Base-by-base conservation (phyloP, 2,888 invertebrate genomes). In the Sinopyrophorus schimmeli region DNA sequence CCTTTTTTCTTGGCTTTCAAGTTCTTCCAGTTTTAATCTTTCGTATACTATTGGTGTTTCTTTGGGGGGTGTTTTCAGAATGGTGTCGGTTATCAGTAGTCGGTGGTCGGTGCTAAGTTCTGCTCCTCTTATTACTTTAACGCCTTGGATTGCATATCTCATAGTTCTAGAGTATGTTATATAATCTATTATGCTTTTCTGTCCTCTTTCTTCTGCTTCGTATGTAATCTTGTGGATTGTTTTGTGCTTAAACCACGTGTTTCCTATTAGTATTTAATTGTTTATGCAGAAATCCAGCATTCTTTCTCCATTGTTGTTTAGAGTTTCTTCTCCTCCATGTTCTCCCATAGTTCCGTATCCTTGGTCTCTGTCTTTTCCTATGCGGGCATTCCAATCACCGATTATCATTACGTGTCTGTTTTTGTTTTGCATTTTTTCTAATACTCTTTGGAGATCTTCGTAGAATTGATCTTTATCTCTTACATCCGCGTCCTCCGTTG, bases 341-440 rank as follows among this genome's bases (percentile, higher is more conserved):
- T n/a, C n/a, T n/a, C n/a, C n/a, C n/a, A n/a, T n/a, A n/a, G n/a
- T n/a, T n/a, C n/a, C n/a, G n/a, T n/a, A n/a, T n/a, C n/a, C n/a
- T n/a, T n/a, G n/a, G n/a, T n/a, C n/a, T n/a, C n/a, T n/a, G n/a
- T n/a, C n/a, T n/a, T n/a, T n/a, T n/a, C n/a, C n/a, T n/a, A n/a
- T n/a, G n/a, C n/a, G n/a, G n/a, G n/a, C n/a, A n/a, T n/a, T 28
- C 28, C 28, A 28, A 14, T 28, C 28, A 28, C 28, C 14, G 14
- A 28, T 26, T 26, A 26, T 26, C 10, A 26, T 26, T 9, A 30
- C 7, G 15, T 32, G 32, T 9, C 32, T 32, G 32, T 32, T 32
- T 17, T 32, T 32, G 11, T 32, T 32, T 32, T 32, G 32, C 18
- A 32, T 17, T 32, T 32, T 32, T 9, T 32, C 32, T 32, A 32